Evolutionary conservation across 1,140 invertebrate genomes (phyloP).

Genomic region (Teleopsis dalmanni): DNA sequence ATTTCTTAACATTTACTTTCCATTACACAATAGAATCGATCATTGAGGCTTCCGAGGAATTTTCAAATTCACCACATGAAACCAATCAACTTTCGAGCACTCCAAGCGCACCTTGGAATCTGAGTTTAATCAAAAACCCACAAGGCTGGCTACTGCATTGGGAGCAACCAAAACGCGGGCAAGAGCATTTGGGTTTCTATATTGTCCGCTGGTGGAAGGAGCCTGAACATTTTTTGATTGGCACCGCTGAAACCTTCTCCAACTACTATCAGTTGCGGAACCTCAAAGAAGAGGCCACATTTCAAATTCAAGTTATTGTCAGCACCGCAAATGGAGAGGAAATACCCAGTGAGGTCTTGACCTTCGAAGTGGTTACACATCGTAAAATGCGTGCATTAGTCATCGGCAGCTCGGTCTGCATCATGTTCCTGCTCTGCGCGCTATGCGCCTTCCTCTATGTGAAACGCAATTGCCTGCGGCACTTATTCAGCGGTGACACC

Average conservation of each 20-base stretch:
- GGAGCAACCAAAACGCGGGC: constrained; percentile 57
- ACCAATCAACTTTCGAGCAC: constrained; percentile 27
- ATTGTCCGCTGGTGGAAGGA: constrained; percentile 56
- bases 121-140: constrained; percentile 48
- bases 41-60: background rate
- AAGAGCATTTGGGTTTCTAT: constrained; percentile 52
- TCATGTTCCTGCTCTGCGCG: constrained; percentile 51
- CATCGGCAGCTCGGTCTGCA: constrained; percentile 54
- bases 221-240: constrained; percentile 50
- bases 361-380: constrained; percentile 54
- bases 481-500: constrained; percentile 22
- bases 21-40: background rate
- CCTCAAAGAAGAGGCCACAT: constrained; percentile 57
- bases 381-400: constrained; percentile 54
- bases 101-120: constrained; percentile 52
- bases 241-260: constrained; percentile 55
- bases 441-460: constrained; percentile 54
- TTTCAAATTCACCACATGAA: constrained; percentile 7
- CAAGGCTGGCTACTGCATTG: constrained; percentile 65
- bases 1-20: background rate
- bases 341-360: constrained; percentile 50
- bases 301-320: constrained; percentile 59
- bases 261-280: constrained; percentile 55
- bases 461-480: constrained; percentile 37
- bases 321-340: constrained; percentile 50